Conservation (phyloP, 2,888 invertebrate genomes). For the Gymnosoma rotundatum region DNA sequence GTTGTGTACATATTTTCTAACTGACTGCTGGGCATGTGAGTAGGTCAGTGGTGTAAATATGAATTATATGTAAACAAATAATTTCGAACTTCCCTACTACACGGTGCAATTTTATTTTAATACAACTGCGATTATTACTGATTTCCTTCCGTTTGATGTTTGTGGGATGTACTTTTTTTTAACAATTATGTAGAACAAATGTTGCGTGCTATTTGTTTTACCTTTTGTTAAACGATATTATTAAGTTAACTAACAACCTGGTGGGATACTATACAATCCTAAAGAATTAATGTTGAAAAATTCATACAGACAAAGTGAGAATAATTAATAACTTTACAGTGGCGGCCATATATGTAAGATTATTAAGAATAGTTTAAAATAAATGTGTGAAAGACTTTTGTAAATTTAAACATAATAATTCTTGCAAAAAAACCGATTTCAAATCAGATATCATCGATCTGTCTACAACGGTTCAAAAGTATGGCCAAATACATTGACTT, state of each 20-base stretch:
- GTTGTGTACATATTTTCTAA: no score
- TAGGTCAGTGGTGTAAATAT: not conserved
- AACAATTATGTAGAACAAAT: constrained; percentile 32
- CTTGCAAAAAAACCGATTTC: no score
- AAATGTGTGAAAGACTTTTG: no score
- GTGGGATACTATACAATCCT: constrained; percentile 19
- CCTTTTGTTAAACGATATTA: constrained; percentile 34
- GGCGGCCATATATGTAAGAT: not conserved
- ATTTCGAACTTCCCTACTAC: not conserved
- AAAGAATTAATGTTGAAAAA: constrained; percentile 16
- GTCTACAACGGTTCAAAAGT: no score
- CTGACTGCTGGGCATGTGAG: no score
- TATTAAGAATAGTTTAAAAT: no score
- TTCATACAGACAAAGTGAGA: constrained; percentile 1
- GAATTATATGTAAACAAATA: not conserved
- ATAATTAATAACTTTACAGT: constrained; percentile 3
- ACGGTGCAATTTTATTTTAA: not conserved
- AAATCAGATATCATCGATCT: no score
- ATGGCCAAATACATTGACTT: no score
- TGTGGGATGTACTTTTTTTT: not conserved
- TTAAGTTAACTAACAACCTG: constrained; percentile 48
- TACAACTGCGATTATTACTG: constrained; percentile 34
- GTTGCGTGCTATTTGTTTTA: constrained; percentile 54
- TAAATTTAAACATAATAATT: no score
- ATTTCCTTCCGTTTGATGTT: constrained; percentile 36